phyloP scores from a whole-genome alignment of 2,113 vertebrate species.

The Dipodomys spectabilis region DNA sequence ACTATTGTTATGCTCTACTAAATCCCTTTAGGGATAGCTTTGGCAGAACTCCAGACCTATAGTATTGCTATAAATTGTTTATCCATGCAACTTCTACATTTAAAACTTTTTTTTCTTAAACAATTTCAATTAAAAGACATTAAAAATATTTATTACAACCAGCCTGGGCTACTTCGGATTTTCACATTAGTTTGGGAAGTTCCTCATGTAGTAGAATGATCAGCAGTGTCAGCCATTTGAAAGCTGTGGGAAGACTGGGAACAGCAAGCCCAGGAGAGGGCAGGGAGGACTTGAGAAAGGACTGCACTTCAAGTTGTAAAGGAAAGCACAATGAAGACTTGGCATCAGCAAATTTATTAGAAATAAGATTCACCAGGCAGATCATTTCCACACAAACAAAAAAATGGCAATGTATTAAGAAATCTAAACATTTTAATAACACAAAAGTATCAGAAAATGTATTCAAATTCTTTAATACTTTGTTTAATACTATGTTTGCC shows the following conservation, averaged over 20 bases:
- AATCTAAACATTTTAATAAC: background rate
- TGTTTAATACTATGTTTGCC: background rate
- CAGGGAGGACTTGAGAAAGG: background rate
- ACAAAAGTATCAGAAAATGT: constrained; percentile 43
- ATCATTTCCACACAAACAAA: constrained; percentile 49
- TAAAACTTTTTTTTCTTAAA: constrained; percentile 8
- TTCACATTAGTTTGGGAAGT: too few relatives aligned
- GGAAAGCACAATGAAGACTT: constrained; percentile 42
- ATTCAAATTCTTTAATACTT: background rate
- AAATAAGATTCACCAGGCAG: background rate
- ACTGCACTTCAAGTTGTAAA: background rate
- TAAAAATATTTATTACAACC: too few relatives aligned
- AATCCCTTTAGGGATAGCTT: background rate
- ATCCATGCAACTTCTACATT: background rate
- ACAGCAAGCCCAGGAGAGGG: background rate
- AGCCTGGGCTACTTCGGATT: too few relatives aligned
- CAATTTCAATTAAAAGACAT: background rate
- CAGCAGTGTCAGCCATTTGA: too few relatives aligned
- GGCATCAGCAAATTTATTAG: constrained; percentile 71
- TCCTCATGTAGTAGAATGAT: too few relatives aligned
- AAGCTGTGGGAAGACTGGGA: too few relatives aligned
- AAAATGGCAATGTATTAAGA: background rate
- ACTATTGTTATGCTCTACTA: background rate
- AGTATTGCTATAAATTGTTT: background rate
- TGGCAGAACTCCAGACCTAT: background rate